phyloP scores from a whole-genome alignment of 2,888 invertebrate species.

The Torymus auratus region DNA sequence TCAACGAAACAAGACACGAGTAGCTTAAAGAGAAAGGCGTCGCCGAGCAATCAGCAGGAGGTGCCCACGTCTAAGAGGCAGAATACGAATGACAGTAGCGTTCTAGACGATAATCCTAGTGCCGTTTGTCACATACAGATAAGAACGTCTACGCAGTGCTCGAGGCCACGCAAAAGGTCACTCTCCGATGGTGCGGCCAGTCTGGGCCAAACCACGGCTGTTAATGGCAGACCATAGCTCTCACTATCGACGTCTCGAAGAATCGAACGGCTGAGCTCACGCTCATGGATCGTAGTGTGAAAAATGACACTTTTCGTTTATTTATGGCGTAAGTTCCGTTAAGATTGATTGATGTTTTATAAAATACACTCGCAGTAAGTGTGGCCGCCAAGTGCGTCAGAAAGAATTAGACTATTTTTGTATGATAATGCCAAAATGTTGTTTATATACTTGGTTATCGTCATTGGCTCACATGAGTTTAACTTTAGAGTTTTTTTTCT shows the following conservation, averaged over 20 bases:
- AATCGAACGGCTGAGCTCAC: neutral
- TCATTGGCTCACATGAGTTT: neutral
- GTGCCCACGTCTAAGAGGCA: conserved; percentile 47
- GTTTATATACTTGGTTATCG: neutral
- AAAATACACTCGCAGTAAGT: conserved; percentile 42
- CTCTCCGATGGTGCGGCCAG: conserved; percentile 53
- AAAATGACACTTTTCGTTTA: conserved; percentile 42
- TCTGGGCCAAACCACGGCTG: conserved; percentile 35
- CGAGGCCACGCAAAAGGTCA: conserved; percentile 51
- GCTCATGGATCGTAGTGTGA: conserved; percentile 15
- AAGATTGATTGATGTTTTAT: conserved; percentile 46
- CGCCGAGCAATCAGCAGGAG: conserved; percentile 49
- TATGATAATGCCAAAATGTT: conserved; percentile 11
- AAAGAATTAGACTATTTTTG: conserved; percentile 15
- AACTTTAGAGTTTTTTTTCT: too few relatives aligned
- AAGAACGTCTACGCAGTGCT: conserved; percentile 66
- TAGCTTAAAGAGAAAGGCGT: conserved; percentile 62
- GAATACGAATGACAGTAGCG: conserved; percentile 37
- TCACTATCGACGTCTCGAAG: neutral
- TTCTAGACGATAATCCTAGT: conserved; percentile 63
- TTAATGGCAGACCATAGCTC: conserved; percentile 49
- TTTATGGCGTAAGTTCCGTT: conserved; percentile 44
- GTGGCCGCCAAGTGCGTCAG: conserved; percentile 3
- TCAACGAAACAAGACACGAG: conserved; percentile 66
- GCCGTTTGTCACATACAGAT: conserved; percentile 73